These are phyloP conservation scores for Hirundo rustica DNA, from an alignment of 2,797 vertebrate genomes.

Conservation along the genomic window DNA sequence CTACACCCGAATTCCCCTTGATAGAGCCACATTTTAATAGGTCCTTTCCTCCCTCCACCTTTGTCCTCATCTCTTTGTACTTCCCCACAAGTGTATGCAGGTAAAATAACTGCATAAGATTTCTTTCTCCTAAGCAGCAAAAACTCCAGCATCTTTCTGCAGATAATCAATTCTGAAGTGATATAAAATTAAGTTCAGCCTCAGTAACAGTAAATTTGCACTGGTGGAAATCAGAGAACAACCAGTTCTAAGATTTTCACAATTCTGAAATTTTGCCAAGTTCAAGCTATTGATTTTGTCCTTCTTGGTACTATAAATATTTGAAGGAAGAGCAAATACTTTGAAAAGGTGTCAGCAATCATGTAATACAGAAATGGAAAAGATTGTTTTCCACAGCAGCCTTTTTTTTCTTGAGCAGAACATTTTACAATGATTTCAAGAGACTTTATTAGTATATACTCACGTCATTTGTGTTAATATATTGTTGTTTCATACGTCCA, in stretches of 20 bases:
- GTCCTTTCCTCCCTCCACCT: background rate
- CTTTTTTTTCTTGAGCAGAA: background rate
- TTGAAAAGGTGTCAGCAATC: background rate
- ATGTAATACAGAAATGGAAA: background rate
- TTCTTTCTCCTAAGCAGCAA: constrained; percentile 21
- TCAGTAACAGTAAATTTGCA: background rate
- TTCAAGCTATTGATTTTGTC: background rate
- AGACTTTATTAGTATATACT: background rate
- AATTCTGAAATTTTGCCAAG: background rate
- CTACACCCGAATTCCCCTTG: background rate
- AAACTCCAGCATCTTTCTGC: background rate
- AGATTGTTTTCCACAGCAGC: background rate
- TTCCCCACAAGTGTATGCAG: background rate
- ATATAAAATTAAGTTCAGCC: background rate
- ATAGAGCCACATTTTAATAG: background rate
- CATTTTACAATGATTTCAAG: background rate
- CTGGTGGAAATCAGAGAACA: background rate
- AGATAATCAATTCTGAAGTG: background rate
- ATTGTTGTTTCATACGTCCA: background rate
- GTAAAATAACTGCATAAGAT: background rate
- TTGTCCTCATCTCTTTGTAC: background rate
- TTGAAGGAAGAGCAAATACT: background rate
- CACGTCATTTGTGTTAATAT: background rate
- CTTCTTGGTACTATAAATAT: background rate
- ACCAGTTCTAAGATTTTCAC: background rate